Evolutionary conservation across 2,113 vertebrate species (phyloP).

Genomic region (Cavia porcellus): DNA sequence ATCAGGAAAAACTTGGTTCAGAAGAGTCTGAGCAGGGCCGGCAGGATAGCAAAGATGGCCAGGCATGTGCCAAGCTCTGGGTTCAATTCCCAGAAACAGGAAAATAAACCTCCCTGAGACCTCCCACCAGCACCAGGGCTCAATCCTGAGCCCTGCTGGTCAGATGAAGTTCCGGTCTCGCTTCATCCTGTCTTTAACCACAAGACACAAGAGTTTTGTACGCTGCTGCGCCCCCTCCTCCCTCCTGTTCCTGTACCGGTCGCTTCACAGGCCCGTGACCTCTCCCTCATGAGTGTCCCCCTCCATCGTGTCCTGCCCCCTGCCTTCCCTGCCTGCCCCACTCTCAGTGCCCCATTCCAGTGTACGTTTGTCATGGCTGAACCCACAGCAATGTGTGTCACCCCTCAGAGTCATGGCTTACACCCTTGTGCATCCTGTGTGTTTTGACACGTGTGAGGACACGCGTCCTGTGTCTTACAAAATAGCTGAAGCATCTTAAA

Average conservation of each 20-base stretch:
- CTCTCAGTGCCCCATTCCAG: neutral
- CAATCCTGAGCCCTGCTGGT: neutral
- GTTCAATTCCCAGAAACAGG: neutral
- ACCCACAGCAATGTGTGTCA: neutral
- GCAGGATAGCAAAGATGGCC: neutral
- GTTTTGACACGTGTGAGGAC: neutral
- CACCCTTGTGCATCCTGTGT: neutral
- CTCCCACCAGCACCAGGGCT: neutral
- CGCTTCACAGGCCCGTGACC: too few relatives aligned
- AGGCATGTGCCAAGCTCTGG: neutral
- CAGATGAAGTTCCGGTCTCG: neutral
- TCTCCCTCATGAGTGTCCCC: too few relatives aligned
- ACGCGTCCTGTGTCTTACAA: neutral
- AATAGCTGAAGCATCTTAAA: neutral
- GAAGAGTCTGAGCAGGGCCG: neutral
- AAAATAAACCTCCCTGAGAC: neutral
- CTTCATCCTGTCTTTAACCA: neutral
- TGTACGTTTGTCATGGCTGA: neutral
- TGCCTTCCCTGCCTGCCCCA: neutral
- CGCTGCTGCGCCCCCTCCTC: neutral
- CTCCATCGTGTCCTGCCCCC: too few relatives aligned
- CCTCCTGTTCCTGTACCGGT: too few relatives aligned
- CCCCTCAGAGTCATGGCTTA: neutral
- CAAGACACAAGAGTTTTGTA: neutral
- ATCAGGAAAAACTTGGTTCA: neutral